A percentile compares a stretch with the other conserved stretches of the same genome.
Evolutionary conservation across 2,113 vertebrate genomes (phyloP).

Genomic region (Vimba vimba): DNA sequence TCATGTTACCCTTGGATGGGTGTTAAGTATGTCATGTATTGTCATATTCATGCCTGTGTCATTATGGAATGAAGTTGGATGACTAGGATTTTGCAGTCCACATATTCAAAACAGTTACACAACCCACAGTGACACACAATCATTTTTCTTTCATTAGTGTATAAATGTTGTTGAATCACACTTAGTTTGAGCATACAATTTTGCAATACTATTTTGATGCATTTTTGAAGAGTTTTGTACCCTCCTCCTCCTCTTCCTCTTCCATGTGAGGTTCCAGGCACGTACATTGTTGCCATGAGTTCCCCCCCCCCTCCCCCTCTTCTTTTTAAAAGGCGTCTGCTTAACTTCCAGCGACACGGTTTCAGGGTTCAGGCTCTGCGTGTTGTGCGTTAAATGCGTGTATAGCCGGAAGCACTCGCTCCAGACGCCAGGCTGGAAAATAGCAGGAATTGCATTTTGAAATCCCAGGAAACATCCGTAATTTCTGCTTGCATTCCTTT

Average conservation of each 20-base stretch:
- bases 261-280: slow-evolving; percentile 1
- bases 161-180: not conserved
- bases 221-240: not conserved
- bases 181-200: not conserved
- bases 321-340: slow-evolving; percentile 43
- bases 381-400: slow-evolving; percentile 43
- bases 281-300: slow-evolving; percentile 11
- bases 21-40: slow-evolving; percentile 10
- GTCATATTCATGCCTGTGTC: not conserved
- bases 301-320: not conserved
- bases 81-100: not conserved
- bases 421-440: slow-evolving; percentile 65
- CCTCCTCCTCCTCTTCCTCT: not conserved
- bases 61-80: not conserved
- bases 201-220: not conserved
- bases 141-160: not conserved
- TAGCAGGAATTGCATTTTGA: slow-evolving; percentile 63
- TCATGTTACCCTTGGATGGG: slow-evolving; percentile 1
- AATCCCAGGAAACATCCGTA: slow-evolving; percentile 76
- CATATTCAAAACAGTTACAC: not conserved
- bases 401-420: slow-evolving; percentile 66
- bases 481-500: slow-evolving; percentile 77
- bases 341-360: slow-evolving; percentile 36
- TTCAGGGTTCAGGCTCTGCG: slow-evolving; percentile 26
- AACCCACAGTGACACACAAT: not conserved